Evolutionary conservation across 2,888 invertebrate species (phyloP), one percentile per base, ranked within the genome.

Genomic region (Ethmia dodecea): DNA sequence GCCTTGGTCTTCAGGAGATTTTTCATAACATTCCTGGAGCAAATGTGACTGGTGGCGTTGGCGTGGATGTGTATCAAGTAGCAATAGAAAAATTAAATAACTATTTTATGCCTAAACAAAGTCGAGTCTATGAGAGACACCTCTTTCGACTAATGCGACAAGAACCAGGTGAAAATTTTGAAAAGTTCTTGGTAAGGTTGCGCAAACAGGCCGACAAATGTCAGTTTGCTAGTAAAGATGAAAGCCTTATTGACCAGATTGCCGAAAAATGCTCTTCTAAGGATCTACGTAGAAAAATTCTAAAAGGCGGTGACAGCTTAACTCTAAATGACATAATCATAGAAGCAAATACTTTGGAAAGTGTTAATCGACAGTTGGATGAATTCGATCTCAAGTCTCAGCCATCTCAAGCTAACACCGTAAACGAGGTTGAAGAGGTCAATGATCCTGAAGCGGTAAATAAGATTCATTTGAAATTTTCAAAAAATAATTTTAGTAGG

Each of bases 141-240:
- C 0, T 46, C 0, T 50, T 50, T 26, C 10, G 47, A 0, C 32
- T 31, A 3, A 29, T 49, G 0, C 47, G 40, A 28, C 48, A 49
- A 27, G 51, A 49, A 24, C 10, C 25, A 11, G 28, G 22, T 0
- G 51, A 54, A 20, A 50, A 42, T 3, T 52, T 52, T 25, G 49
- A 49, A 13, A 50, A 42, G 10, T 53, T 48, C 22, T 1, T 52
- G 0, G 24, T 52, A 0, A 31, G 39, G 6, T 14, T 54, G 1
- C 28, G 54, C n/a, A 11, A 40, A 0, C 52, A 55, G 42, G 31
- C 40, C 1, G 15, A 4, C 1, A 54, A 53, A 42, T 57, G 53
- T 26, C 13, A 51, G 5, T 52, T 53, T 30, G 1, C 5, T 0
- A 24, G 24, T 5, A 10, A 10, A 4, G 44, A 55, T 0, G 49